These are phyloP conservation scores for Epizoanthus rinbou DNA, from an alignment of 92 coral and sea anemone genomes.

Conservation along the genomic window DNA sequence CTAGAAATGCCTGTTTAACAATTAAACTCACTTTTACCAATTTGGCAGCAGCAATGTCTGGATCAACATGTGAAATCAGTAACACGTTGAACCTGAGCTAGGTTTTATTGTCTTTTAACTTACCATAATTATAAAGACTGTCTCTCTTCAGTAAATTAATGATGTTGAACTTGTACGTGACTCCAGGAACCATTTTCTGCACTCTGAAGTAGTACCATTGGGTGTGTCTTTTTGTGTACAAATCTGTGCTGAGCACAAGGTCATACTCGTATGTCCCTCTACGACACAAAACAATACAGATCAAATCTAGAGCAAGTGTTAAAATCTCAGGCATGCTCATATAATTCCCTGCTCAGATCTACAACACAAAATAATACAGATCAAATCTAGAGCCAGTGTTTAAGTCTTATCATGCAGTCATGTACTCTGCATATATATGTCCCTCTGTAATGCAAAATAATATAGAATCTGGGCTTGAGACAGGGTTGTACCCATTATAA, in stretches of 20 bases:
- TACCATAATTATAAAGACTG: slow-evolving; percentile 95
- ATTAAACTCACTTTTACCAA: not conserved
- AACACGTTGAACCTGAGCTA: too few species aligned
- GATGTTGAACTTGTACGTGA: slow-evolving; percentile 89
- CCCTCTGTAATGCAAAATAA: slow-evolving; percentile 63
- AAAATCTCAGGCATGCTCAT: too few species aligned
- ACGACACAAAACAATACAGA: slow-evolving; percentile 3
- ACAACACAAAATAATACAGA: too few species aligned
- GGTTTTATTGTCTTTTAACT: not conserved
- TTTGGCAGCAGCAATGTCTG: too few species aligned
- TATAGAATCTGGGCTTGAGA: not conserved
- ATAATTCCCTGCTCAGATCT: too few species aligned
- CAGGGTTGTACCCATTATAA: too few species aligned
- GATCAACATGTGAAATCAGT: too few species aligned
- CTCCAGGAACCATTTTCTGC: slow-evolving; percentile 88
- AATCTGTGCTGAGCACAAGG: slow-evolving; percentile 79
- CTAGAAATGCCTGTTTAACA: too few species aligned
- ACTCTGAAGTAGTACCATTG: slow-evolving; percentile 97
- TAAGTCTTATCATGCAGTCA: slow-evolving; percentile 40
- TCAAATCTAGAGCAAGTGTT: not conserved
- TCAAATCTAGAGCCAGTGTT: slow-evolving; percentile 53
- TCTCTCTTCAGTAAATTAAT: slow-evolving; percentile 89
- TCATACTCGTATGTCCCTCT: slow-evolving; percentile 96
- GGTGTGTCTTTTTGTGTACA: slow-evolving; percentile 93
- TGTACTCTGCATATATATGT: too few species aligned